Evolutionary conservation across 2,888 invertebrate species (phyloP).

Genomic region (Marronus borbonicus): DNA sequence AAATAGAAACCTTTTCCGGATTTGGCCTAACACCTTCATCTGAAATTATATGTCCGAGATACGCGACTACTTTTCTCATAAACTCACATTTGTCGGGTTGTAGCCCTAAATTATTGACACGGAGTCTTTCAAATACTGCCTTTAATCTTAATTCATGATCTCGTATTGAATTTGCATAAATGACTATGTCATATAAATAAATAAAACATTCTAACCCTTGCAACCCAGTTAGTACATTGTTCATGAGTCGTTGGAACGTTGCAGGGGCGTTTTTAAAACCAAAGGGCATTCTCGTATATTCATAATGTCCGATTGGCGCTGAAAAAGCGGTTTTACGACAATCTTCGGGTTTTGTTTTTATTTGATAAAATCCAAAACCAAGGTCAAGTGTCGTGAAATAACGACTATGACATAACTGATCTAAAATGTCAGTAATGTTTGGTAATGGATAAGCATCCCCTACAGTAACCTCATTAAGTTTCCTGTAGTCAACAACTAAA

Average conservation of each 20-base stretch:
- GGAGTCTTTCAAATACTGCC: conserved; percentile 60
- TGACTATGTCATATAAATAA: conserved; percentile 61
- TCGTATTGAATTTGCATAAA: conserved; percentile 55
- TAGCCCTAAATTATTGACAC: conserved; percentile 55
- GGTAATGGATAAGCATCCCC: no score
- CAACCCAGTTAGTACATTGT: conserved; percentile 58
- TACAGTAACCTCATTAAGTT: no score
- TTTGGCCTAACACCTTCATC: conserved; percentile 59
- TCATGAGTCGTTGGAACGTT: conserved; percentile 65
- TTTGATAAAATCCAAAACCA: no score
- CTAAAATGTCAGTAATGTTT: no score
- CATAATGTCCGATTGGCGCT: no score
- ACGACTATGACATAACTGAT: no score
- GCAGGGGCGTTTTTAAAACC: conserved; percentile 66
- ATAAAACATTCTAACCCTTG: conserved; percentile 53
- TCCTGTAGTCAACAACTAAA: no score
- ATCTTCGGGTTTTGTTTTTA: no score
- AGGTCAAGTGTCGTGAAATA: no score
- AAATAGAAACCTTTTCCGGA: conserved; percentile 54
- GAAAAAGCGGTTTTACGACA: no score
- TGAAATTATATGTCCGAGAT: conserved; percentile 59
- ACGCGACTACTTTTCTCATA: conserved; percentile 55
- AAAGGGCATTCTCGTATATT: conserved; percentile 63
- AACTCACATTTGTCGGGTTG: conserved; percentile 61
- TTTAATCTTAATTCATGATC: conserved; percentile 60